phyloP scores from a whole-genome alignment of 2,113 vertebrate genomes.

The Chloebia gouldiae region DNA sequence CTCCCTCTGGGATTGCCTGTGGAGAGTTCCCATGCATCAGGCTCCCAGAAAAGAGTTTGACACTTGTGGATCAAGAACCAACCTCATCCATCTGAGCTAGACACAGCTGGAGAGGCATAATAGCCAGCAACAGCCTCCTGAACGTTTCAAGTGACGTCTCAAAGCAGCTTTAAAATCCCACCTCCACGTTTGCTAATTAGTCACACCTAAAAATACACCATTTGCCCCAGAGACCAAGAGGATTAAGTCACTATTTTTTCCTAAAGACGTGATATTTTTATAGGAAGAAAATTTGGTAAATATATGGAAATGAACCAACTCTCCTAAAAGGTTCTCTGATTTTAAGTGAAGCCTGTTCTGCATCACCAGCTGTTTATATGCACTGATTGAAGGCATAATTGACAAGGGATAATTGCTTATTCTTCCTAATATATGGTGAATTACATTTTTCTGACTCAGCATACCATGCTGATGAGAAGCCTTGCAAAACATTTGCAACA shows the following conservation, averaged over 20 bases:
- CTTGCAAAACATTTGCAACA: neutral
- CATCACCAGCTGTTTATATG: constrained; percentile 47
- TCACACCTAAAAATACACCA: constrained; percentile 39
- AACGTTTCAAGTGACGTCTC: neutral
- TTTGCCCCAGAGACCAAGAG: constrained; percentile 5
- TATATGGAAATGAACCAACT: constrained; percentile 18
- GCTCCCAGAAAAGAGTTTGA: neutral
- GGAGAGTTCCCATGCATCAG: rapidly evolving
- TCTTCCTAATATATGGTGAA: constrained; percentile 32
- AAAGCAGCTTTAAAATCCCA: neutral
- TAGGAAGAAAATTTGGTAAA: neutral
- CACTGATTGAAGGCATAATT: constrained; percentile 46
- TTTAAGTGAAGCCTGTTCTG: constrained; percentile 37
- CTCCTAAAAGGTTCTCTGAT: constrained; percentile 45
- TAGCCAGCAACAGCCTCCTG: neutral
- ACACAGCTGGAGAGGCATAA: neutral
- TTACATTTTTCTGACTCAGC: constrained; percentile 35
- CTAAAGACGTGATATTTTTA: constrained; percentile 1
- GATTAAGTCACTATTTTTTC: constrained; percentile 1
- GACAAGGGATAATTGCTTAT: constrained; percentile 55
- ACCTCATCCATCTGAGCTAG: neutral
- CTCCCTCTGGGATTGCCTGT: neutral
- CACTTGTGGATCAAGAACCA: neutral
- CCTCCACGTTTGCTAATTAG: neutral
- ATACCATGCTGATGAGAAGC: neutral